Evolutionary conservation across 2,888 invertebrate species (phyloP).

Genomic region (Orthonevra nobilis): DNA sequence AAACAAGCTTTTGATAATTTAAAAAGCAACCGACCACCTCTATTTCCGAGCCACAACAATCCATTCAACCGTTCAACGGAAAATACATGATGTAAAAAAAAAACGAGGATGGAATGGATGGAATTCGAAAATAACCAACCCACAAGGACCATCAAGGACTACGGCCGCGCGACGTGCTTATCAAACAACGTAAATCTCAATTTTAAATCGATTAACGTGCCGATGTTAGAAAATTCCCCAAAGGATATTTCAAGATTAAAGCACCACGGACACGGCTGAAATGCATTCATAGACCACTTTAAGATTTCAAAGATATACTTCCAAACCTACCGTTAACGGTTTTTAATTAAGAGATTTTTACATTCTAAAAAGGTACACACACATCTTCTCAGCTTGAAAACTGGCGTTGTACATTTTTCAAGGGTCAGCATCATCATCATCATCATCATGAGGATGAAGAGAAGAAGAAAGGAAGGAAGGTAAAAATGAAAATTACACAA

Average conservation of each 20-base stretch:
- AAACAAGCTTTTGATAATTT: slow-evolving; percentile 53
- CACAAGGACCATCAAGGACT: not conserved
- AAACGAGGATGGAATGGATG: too few species aligned
- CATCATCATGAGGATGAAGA: not conserved
- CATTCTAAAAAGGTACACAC: slow-evolving; percentile 45
- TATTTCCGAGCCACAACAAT: slow-evolving; percentile 63
- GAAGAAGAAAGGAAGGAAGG: not conserved
- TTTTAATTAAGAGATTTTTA: slow-evolving; percentile 68
- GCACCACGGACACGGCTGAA: not conserved
- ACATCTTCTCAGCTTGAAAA: too few species aligned
- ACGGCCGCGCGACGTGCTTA: slow-evolving; percentile 43
- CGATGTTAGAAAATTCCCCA: slow-evolving; percentile 59
- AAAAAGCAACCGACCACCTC: slow-evolving; percentile 41
- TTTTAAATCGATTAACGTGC: slow-evolving; percentile 71
- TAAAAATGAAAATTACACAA: slow-evolving; percentile 45
- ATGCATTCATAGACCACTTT: slow-evolving; percentile 15
- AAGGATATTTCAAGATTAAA: slow-evolving; percentile 52
- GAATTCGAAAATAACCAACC: too few species aligned
- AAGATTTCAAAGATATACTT: slow-evolving; percentile 21
- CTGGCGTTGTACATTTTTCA: too few species aligned
- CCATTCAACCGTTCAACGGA: slow-evolving; percentile 64
- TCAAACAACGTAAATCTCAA: slow-evolving; percentile 64
- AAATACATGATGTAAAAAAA: slow-evolving; percentile 58
- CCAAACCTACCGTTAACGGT: slow-evolving; percentile 16
- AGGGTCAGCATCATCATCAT: slow-evolving; percentile 58